Base-by-base conservation (phyloP, 1,140 invertebrate genomes). In the Saccostrea cuccullata region DNA sequence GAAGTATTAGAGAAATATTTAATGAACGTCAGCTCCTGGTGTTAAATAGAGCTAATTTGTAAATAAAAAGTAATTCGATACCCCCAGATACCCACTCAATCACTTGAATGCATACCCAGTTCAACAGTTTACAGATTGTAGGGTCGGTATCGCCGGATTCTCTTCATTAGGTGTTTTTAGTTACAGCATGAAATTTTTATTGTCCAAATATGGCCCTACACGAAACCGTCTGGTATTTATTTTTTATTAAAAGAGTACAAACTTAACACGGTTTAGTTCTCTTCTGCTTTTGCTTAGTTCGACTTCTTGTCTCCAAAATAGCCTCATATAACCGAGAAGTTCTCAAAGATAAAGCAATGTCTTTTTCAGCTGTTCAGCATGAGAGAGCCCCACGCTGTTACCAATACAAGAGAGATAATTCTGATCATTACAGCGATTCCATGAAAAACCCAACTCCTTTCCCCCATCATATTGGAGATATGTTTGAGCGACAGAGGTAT, bases 351-450 rank as follows among this genome's bases (percentile, higher is more conserved):
- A 36, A 6, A 47, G 8, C 23, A 4, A 82, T 30, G 73, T 30
- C 12, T 55, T 84, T 17, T 84, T 92, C 91, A 98, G 98, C 98
- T 88, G 98, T 98, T 6, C 98, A 98, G 93, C 97, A 98, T 95
- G 98, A 98, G 95, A 95, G 98, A 90, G 97, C 98, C 17, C 97
- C 97, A 0, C 95, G 98, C 88, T 94, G 94, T 82, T 95, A 94
- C 87, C 93, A 93, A 86, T 94, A 93, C 84, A 90, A 89, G 84
- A 86, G 73, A n/a, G 89, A 89, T 55, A 64, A 47, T 12, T 17
- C 86, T 9, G 89, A 84, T 17, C 82, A 84, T n/a, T 84, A 23
- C 20, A 6, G 82, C 17, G 82, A 84, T 13, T 36, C 70, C 30
- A 30, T 84, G 20, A 86, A 13, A 82, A 86, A 8, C 36, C 30